A percentile compares a stretch with the other conserved stretches of the same genome.
Evolutionary conservation across 2,113 vertebrate genomes (phyloP).

Genomic region (Nibea albiflora): DNA sequence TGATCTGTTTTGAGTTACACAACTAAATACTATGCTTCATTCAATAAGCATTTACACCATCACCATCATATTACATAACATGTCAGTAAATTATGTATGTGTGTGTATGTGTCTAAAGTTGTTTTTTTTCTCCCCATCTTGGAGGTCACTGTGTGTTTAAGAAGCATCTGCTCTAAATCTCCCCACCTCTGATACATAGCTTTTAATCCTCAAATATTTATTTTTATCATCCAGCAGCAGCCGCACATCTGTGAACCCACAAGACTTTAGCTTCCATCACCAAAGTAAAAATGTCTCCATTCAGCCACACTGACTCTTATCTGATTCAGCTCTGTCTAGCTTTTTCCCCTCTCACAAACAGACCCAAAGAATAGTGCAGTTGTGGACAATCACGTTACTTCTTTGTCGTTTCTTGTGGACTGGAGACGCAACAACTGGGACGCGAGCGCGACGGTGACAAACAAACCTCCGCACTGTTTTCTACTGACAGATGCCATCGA

Average conservation of each 20-base stretch:
- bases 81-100: background rate
- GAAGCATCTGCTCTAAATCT: too few relatives aligned
- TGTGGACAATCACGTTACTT: background rate
- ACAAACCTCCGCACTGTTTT: background rate
- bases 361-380: background rate
- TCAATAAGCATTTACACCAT: background rate
- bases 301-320: too few relatives aligned
- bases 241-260: background rate
- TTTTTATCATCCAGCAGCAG: too few relatives aligned
- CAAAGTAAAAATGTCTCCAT: background rate
- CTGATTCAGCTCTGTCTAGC: too few relatives aligned
- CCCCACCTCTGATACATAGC: too few relatives aligned
- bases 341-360: background rate
- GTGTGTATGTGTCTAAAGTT: too few relatives aligned
- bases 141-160: background rate
- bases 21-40: background rate
- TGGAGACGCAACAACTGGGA: constrained; percentile 38
- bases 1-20: background rate
- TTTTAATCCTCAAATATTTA: too few relatives aligned
- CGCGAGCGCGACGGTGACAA: constrained; percentile 4
- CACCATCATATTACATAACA: background rate
- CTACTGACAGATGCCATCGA: constrained; percentile 4
- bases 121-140: background rate
- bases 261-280: background rate
- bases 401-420: constrained; percentile 23